Conservation (phyloP, 2,888 invertebrate species). For the Brenthis daphne region DNA sequence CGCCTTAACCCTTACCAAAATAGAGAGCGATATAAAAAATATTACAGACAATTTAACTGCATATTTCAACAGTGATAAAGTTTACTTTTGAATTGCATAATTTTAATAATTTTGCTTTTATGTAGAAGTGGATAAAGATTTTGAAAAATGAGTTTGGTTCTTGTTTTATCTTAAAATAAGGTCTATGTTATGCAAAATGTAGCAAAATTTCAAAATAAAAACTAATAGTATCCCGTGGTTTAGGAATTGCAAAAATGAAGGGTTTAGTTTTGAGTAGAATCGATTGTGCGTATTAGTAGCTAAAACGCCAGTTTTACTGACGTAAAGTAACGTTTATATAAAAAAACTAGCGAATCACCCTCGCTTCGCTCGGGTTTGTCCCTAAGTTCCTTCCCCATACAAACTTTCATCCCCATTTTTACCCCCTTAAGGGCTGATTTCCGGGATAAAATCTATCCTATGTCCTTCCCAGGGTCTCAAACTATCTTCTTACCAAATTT, state of each 20-base stretch:
- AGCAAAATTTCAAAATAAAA: not conserved
- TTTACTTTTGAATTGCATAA: not conserved
- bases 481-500: no score
- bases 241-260: slow-evolving; percentile 58
- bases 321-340: no score
- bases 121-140: no score
- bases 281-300: slow-evolving; percentile 4
- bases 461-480: no score
- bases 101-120: not conserved
- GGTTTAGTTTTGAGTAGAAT: slow-evolving; percentile 38
- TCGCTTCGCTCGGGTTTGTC: no score
- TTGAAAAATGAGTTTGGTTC: not conserved
- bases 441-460: no score
- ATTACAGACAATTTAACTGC: slow-evolving; percentile 4
- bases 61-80: not conserved
- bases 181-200: not conserved
- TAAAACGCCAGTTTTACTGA: no score
- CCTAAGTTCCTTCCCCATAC: no score
- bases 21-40: slow-evolving; percentile 40
- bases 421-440: no score
- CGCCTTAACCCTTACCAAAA: slow-evolving; percentile 47
- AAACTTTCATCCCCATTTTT: no score
- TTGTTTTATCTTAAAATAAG: not conserved
- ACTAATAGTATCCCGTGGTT: slow-evolving; percentile 64
- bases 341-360: no score